These are phyloP conservation scores for Peromyscus polionotus DNA, from an alignment of 2,113 vertebrate genomes.

Conservation along the genomic window DNA sequence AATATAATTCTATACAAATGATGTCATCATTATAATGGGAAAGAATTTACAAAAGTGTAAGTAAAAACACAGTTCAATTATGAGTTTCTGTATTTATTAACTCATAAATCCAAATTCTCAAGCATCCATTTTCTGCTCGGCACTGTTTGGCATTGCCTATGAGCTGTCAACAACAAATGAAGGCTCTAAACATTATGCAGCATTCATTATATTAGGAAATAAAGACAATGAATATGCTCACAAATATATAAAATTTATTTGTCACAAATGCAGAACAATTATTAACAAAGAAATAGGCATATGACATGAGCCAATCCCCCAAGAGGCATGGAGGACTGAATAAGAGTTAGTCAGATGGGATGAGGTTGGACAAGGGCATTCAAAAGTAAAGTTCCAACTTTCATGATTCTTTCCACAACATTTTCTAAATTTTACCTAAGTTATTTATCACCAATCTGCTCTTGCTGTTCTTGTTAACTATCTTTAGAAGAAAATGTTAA, in stretches of 20 bases:
- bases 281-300: neutral
- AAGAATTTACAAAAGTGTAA: neutral
- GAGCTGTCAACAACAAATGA: neutral
- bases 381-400: neutral
- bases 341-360: neutral
- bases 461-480: neutral
- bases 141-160: neutral
- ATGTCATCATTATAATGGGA: neutral
- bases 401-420: neutral
- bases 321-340: neutral
- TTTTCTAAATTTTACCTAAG: neutral
- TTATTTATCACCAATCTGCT: neutral
- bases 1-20: neutral
- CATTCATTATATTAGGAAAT: neutral
- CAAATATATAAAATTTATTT: neutral
- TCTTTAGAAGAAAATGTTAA: neutral
- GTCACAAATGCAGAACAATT: neutral
- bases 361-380: neutral
- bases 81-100: neutral
- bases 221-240: neutral
- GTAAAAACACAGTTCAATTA: constrained; percentile 1
- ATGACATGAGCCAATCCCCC: neutral
- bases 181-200: neutral
- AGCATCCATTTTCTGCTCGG: neutral
- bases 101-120: constrained; percentile 15